Evolutionary conservation across 2,888 invertebrate genomes (phyloP).

Genomic region (Lithophane ornitopus): DNA sequence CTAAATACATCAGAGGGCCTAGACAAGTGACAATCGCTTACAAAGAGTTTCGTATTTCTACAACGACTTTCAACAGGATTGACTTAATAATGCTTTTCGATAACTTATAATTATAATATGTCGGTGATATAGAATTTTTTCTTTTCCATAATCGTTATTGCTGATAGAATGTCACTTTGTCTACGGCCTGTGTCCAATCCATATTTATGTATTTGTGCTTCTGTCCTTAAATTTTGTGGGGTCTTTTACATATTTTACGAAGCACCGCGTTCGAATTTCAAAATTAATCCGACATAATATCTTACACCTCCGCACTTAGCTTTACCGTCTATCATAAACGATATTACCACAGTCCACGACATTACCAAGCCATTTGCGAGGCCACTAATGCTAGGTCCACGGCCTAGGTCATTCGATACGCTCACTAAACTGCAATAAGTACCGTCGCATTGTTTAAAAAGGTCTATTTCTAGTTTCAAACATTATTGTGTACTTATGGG

Average conservation of each 20-base stretch:
- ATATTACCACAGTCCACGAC: not conserved
- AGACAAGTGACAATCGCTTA: too few species aligned
- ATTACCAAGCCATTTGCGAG: not conserved
- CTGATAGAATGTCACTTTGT: too few species aligned
- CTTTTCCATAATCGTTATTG: too few species aligned
- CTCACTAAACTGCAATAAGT: conserved; percentile 32
- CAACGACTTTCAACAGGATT: too few species aligned
- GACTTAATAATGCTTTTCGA: too few species aligned
- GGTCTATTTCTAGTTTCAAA: conserved; percentile 56
- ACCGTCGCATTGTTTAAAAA: conserved; percentile 51
- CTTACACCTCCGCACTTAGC: not conserved
- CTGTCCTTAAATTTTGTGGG: not conserved
- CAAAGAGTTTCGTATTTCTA: too few species aligned
- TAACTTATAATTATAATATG: too few species aligned
- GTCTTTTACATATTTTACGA: not conserved
- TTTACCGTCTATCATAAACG: not conserved
- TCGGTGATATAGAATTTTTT: too few species aligned
- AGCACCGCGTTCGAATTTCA: not conserved
- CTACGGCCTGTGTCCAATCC: too few species aligned
- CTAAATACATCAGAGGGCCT: too few species aligned
- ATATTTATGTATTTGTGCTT: not conserved
- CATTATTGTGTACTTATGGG: conserved; percentile 44
- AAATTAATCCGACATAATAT: not conserved
- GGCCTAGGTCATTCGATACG: conserved; percentile 48
- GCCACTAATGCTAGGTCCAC: conserved; percentile 11